These are phyloP conservation scores for Acleris cristana DNA, from an alignment of 2,888 invertebrate genomes.

Conservation along the genomic window DNA sequence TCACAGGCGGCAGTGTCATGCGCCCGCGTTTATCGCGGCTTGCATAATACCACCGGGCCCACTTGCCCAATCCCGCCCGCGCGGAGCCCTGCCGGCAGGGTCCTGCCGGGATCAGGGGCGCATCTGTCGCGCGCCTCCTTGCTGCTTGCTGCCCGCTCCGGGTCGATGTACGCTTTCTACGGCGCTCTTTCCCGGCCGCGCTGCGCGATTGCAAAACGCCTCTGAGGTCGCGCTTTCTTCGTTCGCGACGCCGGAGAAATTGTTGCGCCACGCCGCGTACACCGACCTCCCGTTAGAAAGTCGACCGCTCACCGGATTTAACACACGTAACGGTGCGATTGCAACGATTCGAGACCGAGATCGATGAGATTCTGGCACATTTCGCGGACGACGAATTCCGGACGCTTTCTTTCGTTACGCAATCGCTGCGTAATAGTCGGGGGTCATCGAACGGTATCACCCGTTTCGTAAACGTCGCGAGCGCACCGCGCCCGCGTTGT, in stretches of 20 bases:
- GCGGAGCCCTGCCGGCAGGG: conserved; percentile 53
- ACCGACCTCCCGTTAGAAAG: conserved; percentile 83
- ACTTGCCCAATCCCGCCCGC: conserved; percentile 68
- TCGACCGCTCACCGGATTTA: conserved; percentile 82
- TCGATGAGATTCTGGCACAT: conserved; percentile 73
- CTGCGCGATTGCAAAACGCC: conserved; percentile 79
- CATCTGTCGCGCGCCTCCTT: conserved; percentile 58
- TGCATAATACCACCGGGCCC: conserved; percentile 68
- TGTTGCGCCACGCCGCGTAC: conserved; percentile 82
- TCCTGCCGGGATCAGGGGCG: conserved; percentile 60
- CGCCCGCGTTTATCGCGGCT: conserved; percentile 74
- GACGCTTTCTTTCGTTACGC: conserved; percentile 81
- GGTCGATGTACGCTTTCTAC: conserved; percentile 76
- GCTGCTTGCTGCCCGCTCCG: conserved; percentile 51
- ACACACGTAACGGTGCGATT: conserved; percentile 82
- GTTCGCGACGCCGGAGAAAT: conserved; percentile 81
- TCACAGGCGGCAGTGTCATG: conserved; percentile 77
- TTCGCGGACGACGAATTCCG: conserved; percentile 77
- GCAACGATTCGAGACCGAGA: conserved; percentile 77
- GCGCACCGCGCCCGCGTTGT: conserved; percentile 49
- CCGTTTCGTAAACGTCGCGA: conserved; percentile 63
- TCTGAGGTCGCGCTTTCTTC: conserved; percentile 84
- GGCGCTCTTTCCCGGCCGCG: conserved; percentile 60
- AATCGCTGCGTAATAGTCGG: conserved; percentile 72
- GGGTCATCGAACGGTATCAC: conserved; percentile 73